Evolutionary conservation across 2,797 vertebrate species (phyloP).

Genomic region (Masticophis lateralis): DNA sequence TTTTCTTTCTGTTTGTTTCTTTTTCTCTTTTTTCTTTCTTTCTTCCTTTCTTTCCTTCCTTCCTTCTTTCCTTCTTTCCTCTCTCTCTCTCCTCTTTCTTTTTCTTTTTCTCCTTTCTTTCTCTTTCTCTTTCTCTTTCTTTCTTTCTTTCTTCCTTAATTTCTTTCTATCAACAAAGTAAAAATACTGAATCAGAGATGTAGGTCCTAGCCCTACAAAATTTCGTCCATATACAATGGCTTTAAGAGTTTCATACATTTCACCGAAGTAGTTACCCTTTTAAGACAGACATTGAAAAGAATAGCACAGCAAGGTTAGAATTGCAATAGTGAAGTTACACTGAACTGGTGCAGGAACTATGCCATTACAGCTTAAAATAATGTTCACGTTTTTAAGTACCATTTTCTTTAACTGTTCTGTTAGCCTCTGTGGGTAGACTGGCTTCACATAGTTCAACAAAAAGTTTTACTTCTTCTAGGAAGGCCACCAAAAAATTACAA

Average conservation of each 20-base stretch:
- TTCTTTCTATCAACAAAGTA: not conserved
- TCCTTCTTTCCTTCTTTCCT: too few relatives aligned
- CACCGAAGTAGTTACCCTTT: not conserved
- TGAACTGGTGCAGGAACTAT: not conserved
- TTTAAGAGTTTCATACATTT: not conserved
- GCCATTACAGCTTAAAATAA: not conserved
- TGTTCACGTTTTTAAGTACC: not conserved
- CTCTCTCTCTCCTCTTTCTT: too few relatives aligned
- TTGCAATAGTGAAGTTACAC: not conserved
- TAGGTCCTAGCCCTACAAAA: not conserved
- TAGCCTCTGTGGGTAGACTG: not conserved
- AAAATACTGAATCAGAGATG: not conserved
- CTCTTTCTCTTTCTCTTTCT: too few relatives aligned
- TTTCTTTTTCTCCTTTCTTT: too few relatives aligned
- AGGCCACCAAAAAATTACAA: not conserved
- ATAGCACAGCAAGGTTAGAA: not conserved
- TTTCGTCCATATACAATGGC: not conserved
- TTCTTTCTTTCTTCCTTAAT: too few relatives aligned
- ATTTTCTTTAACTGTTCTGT: not conserved
- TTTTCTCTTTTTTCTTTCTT: fast-evolving
- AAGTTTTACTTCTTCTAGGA: not conserved
- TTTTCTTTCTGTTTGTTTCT: fast-evolving
- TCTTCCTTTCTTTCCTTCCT: too few relatives aligned
- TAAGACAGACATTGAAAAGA: not conserved
- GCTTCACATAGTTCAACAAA: not conserved